Base-by-base conservation (phyloP, 2,113 vertebrate genomes). In the Microcebus murinus region DNA sequence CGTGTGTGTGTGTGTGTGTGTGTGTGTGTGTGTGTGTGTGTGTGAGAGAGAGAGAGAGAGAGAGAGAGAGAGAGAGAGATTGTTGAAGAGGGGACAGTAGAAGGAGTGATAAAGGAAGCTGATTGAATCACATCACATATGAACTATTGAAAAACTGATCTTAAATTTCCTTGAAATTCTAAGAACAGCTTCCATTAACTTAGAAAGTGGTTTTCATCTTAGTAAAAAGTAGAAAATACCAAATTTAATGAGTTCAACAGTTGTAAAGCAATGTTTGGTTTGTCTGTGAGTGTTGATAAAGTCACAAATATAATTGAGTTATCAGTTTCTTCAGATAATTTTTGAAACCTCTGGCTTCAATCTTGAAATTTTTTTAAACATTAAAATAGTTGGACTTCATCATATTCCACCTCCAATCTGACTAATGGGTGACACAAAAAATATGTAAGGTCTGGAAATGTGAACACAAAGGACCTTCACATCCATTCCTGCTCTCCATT, bases 131-230 rank as follows among this genome's bases (percentile, higher is more conserved):
- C 25, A 34, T 13, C 65, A 90, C 25, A 70, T 57, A 65, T 6
- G 8, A 87, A 68, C 70, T 81, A 65, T 68, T 91, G 15, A 4
- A 96, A 95, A 90, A 90, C 13, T 77, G 45, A n/a, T 50, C 23
- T 95, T 92, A 88, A 82, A 86, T 73, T 65, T 67, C 21, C 2
- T 85, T 76, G 31, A 90, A 85, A 95, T 23, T 80, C 23, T 82
- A 68, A 31, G 52, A 91, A 85, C 39, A 31, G 48, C 14, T 90
- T 87, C 12, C 63, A 76, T 63, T 90, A 61, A 61, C 5, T 36
- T 84, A 29, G 27, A 36, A 86, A 77, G 25, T 59, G 13, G 79
- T 81, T 90, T 93, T 86, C 17, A 71, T 71, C 27, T 57, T 87
- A 27, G 34, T 73, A 55, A 77, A 97, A 96, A 73, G 25, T 42